These are phyloP conservation scores for Aporrectodea caliginosa DNA, from an alignment of 1,140 invertebrate species.

Conservation along the genomic window DNA sequence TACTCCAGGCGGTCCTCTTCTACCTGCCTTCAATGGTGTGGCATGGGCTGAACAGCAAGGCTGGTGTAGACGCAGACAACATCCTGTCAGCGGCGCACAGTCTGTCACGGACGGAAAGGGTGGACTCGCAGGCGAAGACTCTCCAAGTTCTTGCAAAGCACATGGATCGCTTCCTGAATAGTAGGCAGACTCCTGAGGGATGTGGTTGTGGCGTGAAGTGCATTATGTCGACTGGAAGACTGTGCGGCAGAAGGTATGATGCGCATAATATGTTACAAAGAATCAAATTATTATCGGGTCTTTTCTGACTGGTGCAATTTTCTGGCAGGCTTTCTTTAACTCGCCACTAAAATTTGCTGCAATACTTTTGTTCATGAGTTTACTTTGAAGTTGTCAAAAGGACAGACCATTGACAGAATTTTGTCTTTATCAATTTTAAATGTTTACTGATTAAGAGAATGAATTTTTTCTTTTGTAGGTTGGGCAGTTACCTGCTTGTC, in stretches of 20 bases:
- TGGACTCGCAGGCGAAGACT: constrained; percentile 9
- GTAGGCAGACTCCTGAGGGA: constrained; percentile 22
- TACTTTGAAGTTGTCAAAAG: not conserved
- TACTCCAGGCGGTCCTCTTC: constrained; percentile 51
- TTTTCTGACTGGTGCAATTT: not conserved
- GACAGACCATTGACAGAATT: constrained; percentile 6
- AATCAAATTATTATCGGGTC: too few species aligned
- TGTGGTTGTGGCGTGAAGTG: constrained; percentile 15
- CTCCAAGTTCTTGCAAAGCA: constrained; percentile 21
- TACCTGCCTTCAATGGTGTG: constrained; percentile 36
- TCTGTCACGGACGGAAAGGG: not conserved
- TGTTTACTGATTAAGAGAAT: not conserved
- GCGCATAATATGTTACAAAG: too few species aligned
- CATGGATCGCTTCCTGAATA: constrained; percentile 28
- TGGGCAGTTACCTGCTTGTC: not conserved
- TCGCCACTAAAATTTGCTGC: not conserved
- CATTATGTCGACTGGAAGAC: constrained; percentile 8
- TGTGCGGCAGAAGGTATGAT: constrained; percentile 25
- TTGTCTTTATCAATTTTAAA: not conserved
- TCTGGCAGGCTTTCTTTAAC: not conserved
- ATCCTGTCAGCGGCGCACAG: constrained; percentile 20
- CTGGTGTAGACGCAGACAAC: constrained; percentile 35
- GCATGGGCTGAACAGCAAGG: constrained; percentile 34
- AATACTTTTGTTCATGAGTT: too few species aligned
- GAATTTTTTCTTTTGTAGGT: not conserved